Conservation (phyloP, 2,797 vertebrate genomes). For the Chaetophractus vellerosus region DNA sequence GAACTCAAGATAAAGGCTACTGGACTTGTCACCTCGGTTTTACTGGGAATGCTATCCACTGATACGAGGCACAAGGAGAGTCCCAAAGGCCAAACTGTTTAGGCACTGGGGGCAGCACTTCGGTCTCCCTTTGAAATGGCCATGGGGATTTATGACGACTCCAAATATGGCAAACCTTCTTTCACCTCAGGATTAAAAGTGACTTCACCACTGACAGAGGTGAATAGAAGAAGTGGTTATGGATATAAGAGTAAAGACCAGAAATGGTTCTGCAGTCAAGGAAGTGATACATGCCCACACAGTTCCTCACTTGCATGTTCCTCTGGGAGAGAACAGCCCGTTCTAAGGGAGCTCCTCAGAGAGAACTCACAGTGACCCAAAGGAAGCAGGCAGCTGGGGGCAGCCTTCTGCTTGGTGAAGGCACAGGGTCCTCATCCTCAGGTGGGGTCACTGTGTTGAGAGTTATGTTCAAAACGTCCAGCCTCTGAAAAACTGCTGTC, state of each 20-base stretch:
- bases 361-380: background rate
- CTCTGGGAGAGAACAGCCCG: background rate
- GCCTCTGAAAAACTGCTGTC: background rate
- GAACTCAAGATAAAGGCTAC: background rate
- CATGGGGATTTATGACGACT: background rate
- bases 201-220: background rate
- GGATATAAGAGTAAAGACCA: background rate
- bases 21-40: background rate
- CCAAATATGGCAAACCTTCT: background rate
- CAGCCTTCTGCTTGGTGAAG: background rate
- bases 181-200: background rate
- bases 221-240: background rate
- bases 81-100: background rate
- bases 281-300: background rate
- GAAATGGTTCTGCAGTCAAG: background rate
- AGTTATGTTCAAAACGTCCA: background rate
- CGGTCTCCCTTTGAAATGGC: background rate
- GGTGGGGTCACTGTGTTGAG: background rate
- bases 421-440: slow-evolving; percentile 18
- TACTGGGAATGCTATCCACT: background rate
- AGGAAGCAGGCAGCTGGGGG: background rate
- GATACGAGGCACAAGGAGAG: background rate
- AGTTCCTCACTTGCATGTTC: background rate
- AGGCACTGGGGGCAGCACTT: background rate
- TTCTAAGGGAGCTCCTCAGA: background rate